Evolutionary conservation across 2,797 vertebrate genomes (phyloP), one percentile per base, ranked within the genome.

Genomic region (Oreochromis mossambicus): DNA sequence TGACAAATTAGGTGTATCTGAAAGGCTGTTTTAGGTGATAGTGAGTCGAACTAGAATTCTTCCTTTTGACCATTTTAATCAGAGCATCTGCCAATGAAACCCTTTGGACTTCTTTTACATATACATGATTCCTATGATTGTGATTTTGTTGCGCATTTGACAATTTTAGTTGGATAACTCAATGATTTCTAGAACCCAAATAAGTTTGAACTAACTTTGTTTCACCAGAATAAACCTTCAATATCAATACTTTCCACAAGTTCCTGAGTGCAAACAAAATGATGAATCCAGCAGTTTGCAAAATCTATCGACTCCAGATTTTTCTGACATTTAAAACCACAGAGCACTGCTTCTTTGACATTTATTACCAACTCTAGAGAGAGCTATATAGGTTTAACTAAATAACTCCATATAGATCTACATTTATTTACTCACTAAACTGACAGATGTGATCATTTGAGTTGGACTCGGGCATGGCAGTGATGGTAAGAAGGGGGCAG

Each of bases 401-500:
- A 75, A 50, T 32, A 83, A 55, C 19, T 41, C 52, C 43, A 29
- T 46, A 43, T 6, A 78, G n/a, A 83, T 32, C 11, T 17, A 13
- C 7, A 54, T 7, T 26, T 12, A 26, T 81, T 78, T 15, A 98
- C 98, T 97, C 95, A 99, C 99, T 97, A 90, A 99, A 99, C 83
- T 98, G 98, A 96, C 97, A 98, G 93, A 99, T 95, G 90, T 98
- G 97, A 90, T 99, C 97, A 48, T 95, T 97, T 91, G 97, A 97
- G 94, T 95, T 97, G 61, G 98, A 98, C 91, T 98, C 98, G 1
- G 99, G 99, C 98, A 98, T 98, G 80, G 99, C 98, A 83, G 98
- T 99, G 95, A 99, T 98, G 86, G 99, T 99, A 90, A 99, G 95
- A 88, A 99, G 94, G 1, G 98, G 98, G 93, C 99, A 99, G 93